A percentile compares a stretch with the other conserved stretches of the same genome.
phyloP scores from a whole-genome alignment of 2,888 invertebrate genomes.

The Barypeithes pellucidus region DNA sequence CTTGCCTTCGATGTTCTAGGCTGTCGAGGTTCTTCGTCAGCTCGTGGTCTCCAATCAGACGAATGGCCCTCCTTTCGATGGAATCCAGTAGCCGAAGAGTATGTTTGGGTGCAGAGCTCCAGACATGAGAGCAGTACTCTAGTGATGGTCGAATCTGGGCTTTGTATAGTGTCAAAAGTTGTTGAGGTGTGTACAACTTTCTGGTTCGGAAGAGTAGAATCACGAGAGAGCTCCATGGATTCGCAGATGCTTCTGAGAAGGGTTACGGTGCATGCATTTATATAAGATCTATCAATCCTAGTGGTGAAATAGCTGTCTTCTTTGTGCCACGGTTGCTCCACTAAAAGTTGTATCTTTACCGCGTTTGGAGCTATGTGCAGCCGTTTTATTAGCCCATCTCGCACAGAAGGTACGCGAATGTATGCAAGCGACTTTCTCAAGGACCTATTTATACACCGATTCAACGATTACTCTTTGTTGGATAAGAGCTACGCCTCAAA shows the following conservation, averaged over 20 bases:
- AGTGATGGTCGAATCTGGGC: too few species aligned
- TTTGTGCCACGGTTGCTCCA: too few species aligned
- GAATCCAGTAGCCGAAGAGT: too few species aligned
- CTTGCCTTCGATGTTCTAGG: too few species aligned
- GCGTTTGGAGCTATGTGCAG: conserved; percentile 52
- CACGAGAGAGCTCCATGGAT: conserved; percentile 23
- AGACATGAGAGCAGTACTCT: too few species aligned
- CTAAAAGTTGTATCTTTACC: conserved; percentile 50
- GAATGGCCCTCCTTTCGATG: too few species aligned
- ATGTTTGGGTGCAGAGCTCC: too few species aligned
- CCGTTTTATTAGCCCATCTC: conserved; percentile 41
- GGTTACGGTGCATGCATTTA: conserved; percentile 23
- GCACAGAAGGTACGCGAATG: conserved; percentile 38
- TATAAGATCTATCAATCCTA: background rate
- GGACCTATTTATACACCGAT: conserved; percentile 54
- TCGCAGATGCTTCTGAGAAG: conserved; percentile 21
- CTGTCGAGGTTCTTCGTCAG: too few species aligned
- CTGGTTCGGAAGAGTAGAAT: too few species aligned
- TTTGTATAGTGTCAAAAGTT: too few species aligned
- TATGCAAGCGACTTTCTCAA: conserved; percentile 23
- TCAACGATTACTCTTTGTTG: conserved; percentile 55
- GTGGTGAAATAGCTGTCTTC: background rate
- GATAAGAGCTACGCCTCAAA: conserved; percentile 49
- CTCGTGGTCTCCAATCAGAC: too few species aligned
- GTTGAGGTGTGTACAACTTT: background rate